Base-by-base conservation (phyloP, 2,888 invertebrate species). In the Dinocampus coccinellae region DNA sequence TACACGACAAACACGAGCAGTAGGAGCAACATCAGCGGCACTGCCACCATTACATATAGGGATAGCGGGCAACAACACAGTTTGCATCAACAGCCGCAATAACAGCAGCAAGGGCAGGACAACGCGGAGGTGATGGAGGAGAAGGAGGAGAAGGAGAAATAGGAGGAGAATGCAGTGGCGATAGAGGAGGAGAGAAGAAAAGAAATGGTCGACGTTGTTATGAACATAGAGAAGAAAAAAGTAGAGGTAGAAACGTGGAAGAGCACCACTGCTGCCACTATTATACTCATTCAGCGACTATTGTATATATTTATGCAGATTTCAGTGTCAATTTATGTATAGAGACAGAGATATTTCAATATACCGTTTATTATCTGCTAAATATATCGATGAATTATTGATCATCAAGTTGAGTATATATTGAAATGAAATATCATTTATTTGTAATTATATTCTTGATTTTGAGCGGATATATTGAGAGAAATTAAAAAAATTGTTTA, bases 41-140 rank as follows among this genome's bases (percentile, higher is more conserved):
- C 55, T 36, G 66, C 66, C 66, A 66, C 66, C 66, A 66, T 66
- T 66, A 39, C 57, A 66, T 47, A 47, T 16, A 47, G 57, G 39
- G 66, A 63, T 57, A 66, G 66, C 55, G 57, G 66, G 55, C 55
- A 65, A 65, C 52, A 65, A 53, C 65, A 24, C 66, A 24, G 55
- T 29, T 26, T 39, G n/a, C 47, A 24, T 47, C 22, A 24, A 26
- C 47, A 29, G 39, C 7, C 24, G 34, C 60, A 60, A 13, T 11
- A 60, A 11, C 60, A 36, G 4, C 22, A 33, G n/a, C n/a, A 11
- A 20, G 6, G 58, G 36, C 22, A 7, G 10, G 20, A 34, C 36
- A 61, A 11, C 6, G 7, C 13, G 26, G n/a, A 52, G 20, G 47
- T n/a, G 47, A 6, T 29, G 33, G 22, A 29, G 58, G 53, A 68